Evolutionary conservation across 2,113 vertebrate genomes (phyloP), one percentile per base, ranked within the genome.

Genomic region (Oreamnos americanus): DNA sequence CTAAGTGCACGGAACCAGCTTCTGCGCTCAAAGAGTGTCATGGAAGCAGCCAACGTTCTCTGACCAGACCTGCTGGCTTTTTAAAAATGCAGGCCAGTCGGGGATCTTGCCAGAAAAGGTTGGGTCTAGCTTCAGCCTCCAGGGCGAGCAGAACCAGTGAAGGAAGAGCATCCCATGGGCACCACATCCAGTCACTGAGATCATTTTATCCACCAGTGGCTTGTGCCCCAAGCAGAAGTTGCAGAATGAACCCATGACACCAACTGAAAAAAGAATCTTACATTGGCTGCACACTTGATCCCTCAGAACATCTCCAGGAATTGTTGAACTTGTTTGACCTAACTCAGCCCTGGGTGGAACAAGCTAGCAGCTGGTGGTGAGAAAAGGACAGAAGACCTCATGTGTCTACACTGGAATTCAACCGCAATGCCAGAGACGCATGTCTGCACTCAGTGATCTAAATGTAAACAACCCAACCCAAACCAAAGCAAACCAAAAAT

Each of bases 1-100:
- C 93, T 96, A 16, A 23, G 71, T 83, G 81, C 7, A 28, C 14
- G 39, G 93, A 76, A 58, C 86, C 78, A 89, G 97, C 78, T 98
- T 96, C 93, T 89, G 83, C 82, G 60, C 51, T 94, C 67, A 39
- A 33, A 88, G 51, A 67, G 45, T 14, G 49, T n/a, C 14, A 21
- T 57, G 60, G 47, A 86, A 83, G 71, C 11, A 95, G 96, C 92
- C 97, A 96, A 76, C 45, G 2, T 53, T 78, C 92, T 96, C 36
- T 67, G 67, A 78, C 81, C 28, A 89, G 82, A 87, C 7, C 55
- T 62, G 93, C 91, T 79, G 79, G 86, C 26, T 79, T 90, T 45
- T 84, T 7, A 25, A 82, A 53, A n/a, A 19, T 81, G 17, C 21
- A 17, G 57, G 2, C 39, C 74, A 64, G 28, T 62, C 10, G 60